Percentiles rank a stretch among this genome's conserved stretches.
These are phyloP conservation scores for Branchinecta lynchi DNA, from an alignment of 1,140 invertebrate species.

Conservation along the genomic window DNA sequence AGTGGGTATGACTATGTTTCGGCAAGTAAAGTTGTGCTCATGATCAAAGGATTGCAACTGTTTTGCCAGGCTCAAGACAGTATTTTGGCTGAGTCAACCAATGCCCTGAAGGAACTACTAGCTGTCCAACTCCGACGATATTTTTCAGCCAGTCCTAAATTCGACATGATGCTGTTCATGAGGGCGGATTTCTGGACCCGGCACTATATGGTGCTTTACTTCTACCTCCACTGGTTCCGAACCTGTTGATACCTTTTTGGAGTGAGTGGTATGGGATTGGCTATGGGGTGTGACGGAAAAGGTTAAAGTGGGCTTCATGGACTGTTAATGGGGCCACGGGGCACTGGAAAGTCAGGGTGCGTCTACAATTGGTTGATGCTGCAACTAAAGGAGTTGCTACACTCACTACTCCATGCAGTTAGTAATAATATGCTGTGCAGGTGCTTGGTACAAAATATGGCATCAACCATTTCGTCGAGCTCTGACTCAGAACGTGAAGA, in stretches of 20 bases:
- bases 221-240: too few relatives aligned
- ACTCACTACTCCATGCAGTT: constrained; percentile 1
- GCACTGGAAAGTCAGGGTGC: too few relatives aligned
- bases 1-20: constrained; percentile 9
- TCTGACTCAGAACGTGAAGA: not conserved
- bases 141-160: not conserved
- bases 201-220: too few relatives aligned
- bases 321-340: too few relatives aligned
- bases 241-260: too few relatives aligned
- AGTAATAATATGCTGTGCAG: not conserved
- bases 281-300: too few relatives aligned
- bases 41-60: constrained; percentile 4
- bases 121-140: constrained; percentile 1
- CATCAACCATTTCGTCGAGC: not conserved
- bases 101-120: constrained; percentile 6
- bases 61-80: not conserved
- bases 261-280: too few relatives aligned
- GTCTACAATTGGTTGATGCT: too few relatives aligned
- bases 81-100: not conserved
- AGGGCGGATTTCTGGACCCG: not conserved
- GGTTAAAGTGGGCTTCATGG: too few relatives aligned
- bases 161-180: not conserved
- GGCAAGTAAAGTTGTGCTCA: constrained; percentile 5
- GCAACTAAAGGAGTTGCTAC: too few relatives aligned
- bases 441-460: not conserved